These are phyloP conservation scores for Notamacropus eugenii DNA, from an alignment of 2,797 vertebrate species.

Conservation along the genomic window DNA sequence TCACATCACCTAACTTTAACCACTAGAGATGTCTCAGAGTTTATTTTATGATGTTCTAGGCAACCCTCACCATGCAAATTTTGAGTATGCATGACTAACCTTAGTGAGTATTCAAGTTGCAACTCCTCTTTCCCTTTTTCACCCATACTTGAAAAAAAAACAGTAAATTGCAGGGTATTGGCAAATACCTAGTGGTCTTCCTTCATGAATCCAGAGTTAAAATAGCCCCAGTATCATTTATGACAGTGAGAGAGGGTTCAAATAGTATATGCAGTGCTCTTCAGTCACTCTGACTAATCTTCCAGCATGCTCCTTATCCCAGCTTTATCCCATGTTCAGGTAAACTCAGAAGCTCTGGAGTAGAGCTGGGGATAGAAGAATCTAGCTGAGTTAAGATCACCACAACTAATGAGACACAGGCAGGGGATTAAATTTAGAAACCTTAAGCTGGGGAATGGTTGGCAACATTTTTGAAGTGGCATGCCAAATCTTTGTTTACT, in stretches of 20 bases:
- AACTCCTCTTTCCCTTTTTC: neutral
- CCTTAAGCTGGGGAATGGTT: neutral
- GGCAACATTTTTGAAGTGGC: neutral
- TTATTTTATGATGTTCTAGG: neutral
- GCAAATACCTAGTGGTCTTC: neutral
- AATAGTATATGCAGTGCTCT: neutral
- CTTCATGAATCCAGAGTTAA: slow-evolving; percentile 11
- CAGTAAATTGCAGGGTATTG: neutral
- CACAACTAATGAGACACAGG: neutral
- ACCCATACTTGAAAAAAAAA: neutral
- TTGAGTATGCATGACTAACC: neutral
- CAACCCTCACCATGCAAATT: neutral
- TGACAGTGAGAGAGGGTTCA: neutral
- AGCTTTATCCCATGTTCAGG: neutral
- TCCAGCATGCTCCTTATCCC: neutral
- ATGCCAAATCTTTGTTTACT: neutral
- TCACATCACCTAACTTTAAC: neutral
- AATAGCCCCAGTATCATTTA: slow-evolving; percentile 23
- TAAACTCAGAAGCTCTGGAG: neutral
- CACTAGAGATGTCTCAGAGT: neutral
- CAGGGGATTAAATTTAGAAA: neutral
- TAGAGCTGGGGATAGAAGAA: neutral
- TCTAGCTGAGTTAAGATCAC: neutral
- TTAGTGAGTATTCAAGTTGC: neutral
- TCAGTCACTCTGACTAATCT: neutral